Conservation (phyloP, 1,140 invertebrate species). For the Pogonognathellus flavescens region DNA sequence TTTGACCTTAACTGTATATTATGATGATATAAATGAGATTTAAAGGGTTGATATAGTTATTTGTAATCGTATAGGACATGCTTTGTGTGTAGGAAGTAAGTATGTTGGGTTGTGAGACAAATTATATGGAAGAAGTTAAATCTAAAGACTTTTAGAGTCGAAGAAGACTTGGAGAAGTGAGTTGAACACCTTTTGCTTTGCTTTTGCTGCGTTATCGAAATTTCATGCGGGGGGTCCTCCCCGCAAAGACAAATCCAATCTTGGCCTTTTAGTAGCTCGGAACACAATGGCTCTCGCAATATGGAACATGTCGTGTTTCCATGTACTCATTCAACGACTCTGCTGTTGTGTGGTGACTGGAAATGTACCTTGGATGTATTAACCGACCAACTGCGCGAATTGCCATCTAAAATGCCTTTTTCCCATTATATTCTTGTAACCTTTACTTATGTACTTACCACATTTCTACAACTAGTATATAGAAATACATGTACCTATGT, state of each 20-base stretch:
- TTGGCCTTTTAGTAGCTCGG: background rate
- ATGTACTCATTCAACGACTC: background rate
- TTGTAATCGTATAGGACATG: no score
- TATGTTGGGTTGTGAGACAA: background rate
- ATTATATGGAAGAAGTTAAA: background rate
- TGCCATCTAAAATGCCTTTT: no score
- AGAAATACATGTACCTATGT: no score
- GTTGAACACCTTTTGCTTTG: slow-evolving; percentile 41
- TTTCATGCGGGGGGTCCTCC: slow-evolving; percentile 53
- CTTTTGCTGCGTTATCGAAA: slow-evolving; percentile 31
- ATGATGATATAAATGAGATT: no score
- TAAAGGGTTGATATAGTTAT: no score
- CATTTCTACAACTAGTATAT: no score
- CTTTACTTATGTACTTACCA: no score
- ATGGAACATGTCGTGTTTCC: background rate
- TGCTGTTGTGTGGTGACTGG: background rate
- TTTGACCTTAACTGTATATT: no score
- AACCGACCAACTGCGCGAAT: no score
- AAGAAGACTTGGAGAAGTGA: slow-evolving; percentile 6
- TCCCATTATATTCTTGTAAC: no score
- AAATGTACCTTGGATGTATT: background rate
- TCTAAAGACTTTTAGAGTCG: background rate
- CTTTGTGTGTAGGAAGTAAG: background rate
- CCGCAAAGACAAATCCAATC: slow-evolving; percentile 59
- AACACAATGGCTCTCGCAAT: slow-evolving; percentile 13